Evolutionary conservation across 2,888 invertebrate genomes (phyloP).

Genomic region (Scaptomyza tumidula): DNA sequence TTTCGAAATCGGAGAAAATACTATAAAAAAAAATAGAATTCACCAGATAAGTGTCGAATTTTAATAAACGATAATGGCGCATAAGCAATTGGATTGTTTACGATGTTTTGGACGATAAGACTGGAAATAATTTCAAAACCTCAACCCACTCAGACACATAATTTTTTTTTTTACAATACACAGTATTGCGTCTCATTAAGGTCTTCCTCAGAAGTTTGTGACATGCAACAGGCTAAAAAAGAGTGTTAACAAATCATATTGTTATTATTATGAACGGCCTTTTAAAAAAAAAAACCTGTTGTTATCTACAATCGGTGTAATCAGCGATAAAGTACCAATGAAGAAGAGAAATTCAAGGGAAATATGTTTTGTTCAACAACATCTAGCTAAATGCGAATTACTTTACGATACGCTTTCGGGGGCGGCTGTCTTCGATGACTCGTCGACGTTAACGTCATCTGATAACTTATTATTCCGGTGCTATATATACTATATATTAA

Average conservation of each 20-base stretch:
- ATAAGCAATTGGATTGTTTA: conserved; percentile 1
- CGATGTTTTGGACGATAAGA: not conserved
- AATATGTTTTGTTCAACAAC: conserved; percentile 37
- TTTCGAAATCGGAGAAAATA: not conserved
- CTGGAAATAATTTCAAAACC: not conserved
- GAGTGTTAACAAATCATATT: not conserved
- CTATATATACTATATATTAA: conserved; percentile 17
- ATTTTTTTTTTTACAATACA: not conserved
- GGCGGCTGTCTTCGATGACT: conserved; percentile 36
- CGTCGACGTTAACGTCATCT: conserved; percentile 18
- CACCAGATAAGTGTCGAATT: not conserved
- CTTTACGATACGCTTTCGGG: conserved; percentile 38
- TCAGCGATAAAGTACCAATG: conserved; percentile 25
- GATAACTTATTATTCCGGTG: conserved; percentile 26
- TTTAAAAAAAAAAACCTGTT: conserved; percentile 11
- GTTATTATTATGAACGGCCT: not conserved
- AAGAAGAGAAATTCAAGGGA: conserved; percentile 52
- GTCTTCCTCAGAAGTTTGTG: conserved; percentile 43
- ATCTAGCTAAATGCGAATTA: conserved; percentile 36
- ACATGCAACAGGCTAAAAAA: conserved; percentile 5
- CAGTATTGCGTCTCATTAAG: conserved; percentile 31
- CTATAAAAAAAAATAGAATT: not conserved
- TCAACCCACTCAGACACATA: not conserved
- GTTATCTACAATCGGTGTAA: conserved; percentile 30
- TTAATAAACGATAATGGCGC: not conserved